Conservation (phyloP, 2,888 invertebrate species). For the Rhaphigaster nebulosa region DNA sequence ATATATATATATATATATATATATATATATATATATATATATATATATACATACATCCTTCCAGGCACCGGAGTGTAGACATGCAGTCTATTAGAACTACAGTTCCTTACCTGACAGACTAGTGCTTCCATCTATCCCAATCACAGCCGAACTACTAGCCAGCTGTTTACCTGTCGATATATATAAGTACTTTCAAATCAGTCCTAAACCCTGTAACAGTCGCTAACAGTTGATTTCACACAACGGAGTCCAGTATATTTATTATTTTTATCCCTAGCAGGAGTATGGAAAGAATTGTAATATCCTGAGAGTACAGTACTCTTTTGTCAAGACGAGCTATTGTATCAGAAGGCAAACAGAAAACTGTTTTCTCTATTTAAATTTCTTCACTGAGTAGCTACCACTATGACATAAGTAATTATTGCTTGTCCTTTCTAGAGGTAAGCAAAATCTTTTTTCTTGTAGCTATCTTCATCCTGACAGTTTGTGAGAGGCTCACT, state of each 20-base stretch:
- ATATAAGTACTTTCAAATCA: too few relatives aligned
- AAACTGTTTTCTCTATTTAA: slow-evolving; percentile 1
- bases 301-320: not conserved
- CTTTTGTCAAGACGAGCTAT: not conserved
- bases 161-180: not conserved
- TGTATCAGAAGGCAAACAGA: not conserved
- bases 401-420: not conserved
- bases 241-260: not conserved
- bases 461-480: too few relatives aligned
- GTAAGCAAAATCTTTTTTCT: not conserved
- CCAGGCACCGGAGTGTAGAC: not conserved
- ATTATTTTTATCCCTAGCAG: not conserved
- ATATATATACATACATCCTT: too few relatives aligned
- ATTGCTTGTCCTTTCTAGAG: not conserved
- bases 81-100: not conserved
- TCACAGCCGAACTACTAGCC: not conserved
- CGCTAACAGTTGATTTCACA: not conserved
- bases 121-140: not conserved
- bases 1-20: too few relatives aligned
- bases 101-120: not conserved
- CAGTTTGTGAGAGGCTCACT: too few relatives aligned
- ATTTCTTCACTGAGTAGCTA: not conserved
- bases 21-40: too few relatives aligned
- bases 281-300: not conserved
- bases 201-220: not conserved